These are phyloP conservation scores for Pogonomyrmex californicus DNA, from an alignment of 1,140 invertebrate species.

Conservation along the genomic window DNA sequence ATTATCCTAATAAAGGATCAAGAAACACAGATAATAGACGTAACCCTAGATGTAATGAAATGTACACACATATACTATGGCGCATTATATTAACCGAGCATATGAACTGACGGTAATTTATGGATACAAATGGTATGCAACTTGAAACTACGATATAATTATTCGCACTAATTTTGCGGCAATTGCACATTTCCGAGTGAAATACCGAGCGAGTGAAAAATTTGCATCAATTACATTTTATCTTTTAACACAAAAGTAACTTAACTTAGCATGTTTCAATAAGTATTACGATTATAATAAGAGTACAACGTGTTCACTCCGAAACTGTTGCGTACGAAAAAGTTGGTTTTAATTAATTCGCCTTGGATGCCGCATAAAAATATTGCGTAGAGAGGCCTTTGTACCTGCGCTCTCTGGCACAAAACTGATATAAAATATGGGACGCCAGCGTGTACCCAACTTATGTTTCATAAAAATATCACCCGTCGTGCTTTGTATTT, in stretches of 20 bases:
- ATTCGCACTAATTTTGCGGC: conserved; percentile 28
- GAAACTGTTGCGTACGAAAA: conserved; percentile 51
- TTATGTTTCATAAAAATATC: conserved; percentile 62
- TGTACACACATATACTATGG: conserved; percentile 47
- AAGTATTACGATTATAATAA: conserved; percentile 6
- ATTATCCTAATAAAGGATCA: conserved; percentile 54
- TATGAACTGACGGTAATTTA: conserved; percentile 50
- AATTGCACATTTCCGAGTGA: background rate
- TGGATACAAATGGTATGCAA: conserved; percentile 29
- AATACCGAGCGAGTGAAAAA: too few species aligned
- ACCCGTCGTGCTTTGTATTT: conserved; percentile 49
- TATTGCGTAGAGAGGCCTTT: conserved; percentile 46
- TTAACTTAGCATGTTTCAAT: background rate
- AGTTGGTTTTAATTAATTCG: conserved; percentile 60
- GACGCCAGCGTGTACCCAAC: conserved; percentile 41
- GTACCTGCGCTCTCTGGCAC: conserved; percentile 18
- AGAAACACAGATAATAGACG: conserved; percentile 29
- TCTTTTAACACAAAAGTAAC: background rate
- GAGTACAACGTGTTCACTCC: background rate
- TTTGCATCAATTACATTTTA: background rate
- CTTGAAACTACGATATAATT: conserved; percentile 36
- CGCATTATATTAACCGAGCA: conserved; percentile 37
- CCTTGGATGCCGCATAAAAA: conserved; percentile 56
- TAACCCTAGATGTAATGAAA: conserved; percentile 53
- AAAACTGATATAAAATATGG: conserved; percentile 59